phyloP scores from a whole-genome alignment of 2,888 invertebrate species.

The Sthenelais limicola region DNA sequence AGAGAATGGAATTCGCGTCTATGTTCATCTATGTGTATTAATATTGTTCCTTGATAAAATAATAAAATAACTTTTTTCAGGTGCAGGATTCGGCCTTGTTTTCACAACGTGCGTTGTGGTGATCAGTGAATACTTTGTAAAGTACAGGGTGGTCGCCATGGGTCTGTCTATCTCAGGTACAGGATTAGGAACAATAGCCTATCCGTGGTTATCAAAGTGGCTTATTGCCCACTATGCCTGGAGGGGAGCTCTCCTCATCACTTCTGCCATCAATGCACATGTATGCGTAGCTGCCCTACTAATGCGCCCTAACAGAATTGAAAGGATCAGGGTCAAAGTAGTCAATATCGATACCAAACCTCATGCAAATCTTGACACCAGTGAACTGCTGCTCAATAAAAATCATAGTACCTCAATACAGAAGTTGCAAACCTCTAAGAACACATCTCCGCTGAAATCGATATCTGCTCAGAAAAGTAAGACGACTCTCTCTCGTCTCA shows the following conservation, averaged over 20 bases:
- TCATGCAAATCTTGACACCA: too few relatives aligned
- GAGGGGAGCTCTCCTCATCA: constrained; percentile 38
- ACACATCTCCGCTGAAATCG: background rate
- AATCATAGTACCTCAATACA: background rate
- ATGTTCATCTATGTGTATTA: too few relatives aligned
- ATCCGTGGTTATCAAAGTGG: constrained; percentile 30
- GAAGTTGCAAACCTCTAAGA: too few relatives aligned
- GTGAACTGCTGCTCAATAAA: background rate
- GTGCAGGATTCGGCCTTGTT: constrained; percentile 37
- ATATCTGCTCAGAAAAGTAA: background rate
- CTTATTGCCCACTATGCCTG: constrained; percentile 14
- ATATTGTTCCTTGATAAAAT: too few relatives aligned
- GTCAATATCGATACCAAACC: too few relatives aligned
- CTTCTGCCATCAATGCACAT: constrained; percentile 25
- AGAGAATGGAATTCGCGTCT: too few relatives aligned
- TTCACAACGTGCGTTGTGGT: constrained; percentile 35
- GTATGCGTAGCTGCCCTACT: constrained; percentile 20
- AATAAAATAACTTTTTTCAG: constrained; percentile 6
- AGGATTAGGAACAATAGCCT: constrained; percentile 29
- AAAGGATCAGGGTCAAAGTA: constrained; percentile 3
- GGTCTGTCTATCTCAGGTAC: constrained; percentile 37
- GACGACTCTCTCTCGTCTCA: background rate
- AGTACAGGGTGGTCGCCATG: constrained; percentile 36
- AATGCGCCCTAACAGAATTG: constrained; percentile 24
- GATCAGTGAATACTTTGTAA: constrained; percentile 34